Percentiles rank a stretch among this genome's conserved stretches.
phyloP scores from a whole-genome alignment of 2,113 vertebrate genomes.

The Phrynosoma platyrhinos region DNA sequence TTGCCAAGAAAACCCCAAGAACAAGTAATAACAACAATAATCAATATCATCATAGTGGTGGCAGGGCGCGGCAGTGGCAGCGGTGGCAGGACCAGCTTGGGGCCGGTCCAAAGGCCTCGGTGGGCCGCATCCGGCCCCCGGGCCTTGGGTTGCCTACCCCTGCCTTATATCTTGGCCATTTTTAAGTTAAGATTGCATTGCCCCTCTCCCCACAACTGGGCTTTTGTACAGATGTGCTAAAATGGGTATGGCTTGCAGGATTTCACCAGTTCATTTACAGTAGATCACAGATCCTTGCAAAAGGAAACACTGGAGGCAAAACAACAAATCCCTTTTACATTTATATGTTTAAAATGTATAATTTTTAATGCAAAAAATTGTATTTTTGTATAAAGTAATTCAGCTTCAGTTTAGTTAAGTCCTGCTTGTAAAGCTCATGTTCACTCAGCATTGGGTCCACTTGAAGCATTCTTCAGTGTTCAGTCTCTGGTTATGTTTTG shows the following conservation, averaged over 20 bases:
- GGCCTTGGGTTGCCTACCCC: too few relatives aligned
- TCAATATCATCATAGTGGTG: too few relatives aligned
- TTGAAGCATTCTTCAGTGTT: neutral
- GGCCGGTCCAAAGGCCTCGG: too few relatives aligned
- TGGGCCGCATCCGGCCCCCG: too few relatives aligned
- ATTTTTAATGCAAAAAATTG: neutral
- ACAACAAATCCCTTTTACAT: neutral
- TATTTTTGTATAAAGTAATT: too few relatives aligned
- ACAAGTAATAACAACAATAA: too few relatives aligned
- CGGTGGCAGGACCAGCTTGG: too few relatives aligned
- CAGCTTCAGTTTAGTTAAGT: neutral
- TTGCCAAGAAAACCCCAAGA: too few relatives aligned
- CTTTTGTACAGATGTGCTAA: neutral
- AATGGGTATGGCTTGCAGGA: neutral
- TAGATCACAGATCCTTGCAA: neutral
- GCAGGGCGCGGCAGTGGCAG: too few relatives aligned
- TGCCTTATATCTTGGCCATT: too few relatives aligned
- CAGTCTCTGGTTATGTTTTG: neutral
- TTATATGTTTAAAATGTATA: neutral
- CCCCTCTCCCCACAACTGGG: too few relatives aligned
- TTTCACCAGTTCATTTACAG: neutral
- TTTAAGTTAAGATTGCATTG: neutral
- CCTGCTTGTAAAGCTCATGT: neutral
- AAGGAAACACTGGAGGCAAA: neutral
- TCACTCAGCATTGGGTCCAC: too few relatives aligned